Base-by-base conservation (phyloP, 2,113 vertebrate genomes). In the Charadrius vociferus region DNA sequence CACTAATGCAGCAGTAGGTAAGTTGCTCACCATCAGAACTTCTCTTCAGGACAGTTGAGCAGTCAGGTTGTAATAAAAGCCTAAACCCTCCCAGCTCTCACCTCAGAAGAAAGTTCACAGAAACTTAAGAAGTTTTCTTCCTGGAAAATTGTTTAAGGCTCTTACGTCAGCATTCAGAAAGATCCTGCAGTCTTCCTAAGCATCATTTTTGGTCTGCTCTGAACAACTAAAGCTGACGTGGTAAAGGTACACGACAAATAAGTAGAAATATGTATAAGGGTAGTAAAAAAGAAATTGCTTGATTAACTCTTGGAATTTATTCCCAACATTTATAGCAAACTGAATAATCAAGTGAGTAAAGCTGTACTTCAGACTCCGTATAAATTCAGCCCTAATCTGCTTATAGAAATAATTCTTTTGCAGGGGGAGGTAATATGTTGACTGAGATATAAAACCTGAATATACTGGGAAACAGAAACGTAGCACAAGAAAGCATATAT, bases 301-400 rank as follows among this genome's bases (percentile, higher is more conserved):
- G 79, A 91, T 95, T 95, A 49, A 39, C 50, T 91, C 91, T 86
- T 81, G 63, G 88, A 95, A 97, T 97, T 97, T 97, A 97, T 97
- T 94, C 78, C 88, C 73, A 93, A 62, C 95, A 90, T 97, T 97
- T 98, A 95, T 73, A 94, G 92, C 78, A 93, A 96, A 96, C 84
- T 77, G 94, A 96, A 96, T 98, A 97, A 96, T 96, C 93, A 96
- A 97, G 90, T 85, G 52, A 96, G 85, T 80, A 95, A 97, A 97
- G 65, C 88, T 94, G 70, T 96, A 88, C 97, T 97, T 96, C 87
- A 95, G 77, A 74, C 88, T 95, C 52, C 41, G 87, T 96, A 96
- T 94, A 98, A 97, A 97, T 96, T 93, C 95, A 91, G 59, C 81
- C 92, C 78, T 97, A 98, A 97, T 97, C 96, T 97, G 96, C 96